Evolutionary conservation across 2,797 vertebrate species (phyloP), one percentile per base, ranked within the genome.

Genomic region (Scleropages formosus): DNA sequence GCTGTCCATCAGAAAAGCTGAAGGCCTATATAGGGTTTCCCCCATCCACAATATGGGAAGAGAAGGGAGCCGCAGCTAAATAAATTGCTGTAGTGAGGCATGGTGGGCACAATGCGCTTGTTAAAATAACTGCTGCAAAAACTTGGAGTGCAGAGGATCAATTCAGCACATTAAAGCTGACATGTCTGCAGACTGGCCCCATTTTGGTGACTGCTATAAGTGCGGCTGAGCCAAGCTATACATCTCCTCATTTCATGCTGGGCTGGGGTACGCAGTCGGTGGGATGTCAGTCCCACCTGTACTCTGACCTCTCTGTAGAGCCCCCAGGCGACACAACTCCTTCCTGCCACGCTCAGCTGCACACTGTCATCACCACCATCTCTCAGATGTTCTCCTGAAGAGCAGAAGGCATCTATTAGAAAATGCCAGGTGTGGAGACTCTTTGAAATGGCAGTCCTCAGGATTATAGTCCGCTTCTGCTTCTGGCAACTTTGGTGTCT

Each of bases 1-100:
- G n/a, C 67, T 70, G 67, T 51, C 67, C 44, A 70, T 70, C 44
- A 70, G 12, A 39, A 67, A 18, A 44, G 65, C 39, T 31, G 27
- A 20, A 26, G 61, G 44, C 47, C 13, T 16, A 6, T 49, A 24
- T 22, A 68, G 39, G 11, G 66, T 44, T n/a, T 20, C 59, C 47
- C 22, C 44, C 18, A 20, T 68, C 13, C 3, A 10, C 3, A 18
- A 18, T 8, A n/a, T 10, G 20, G n/a, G 24, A 8, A 13, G 16
- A 46, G 39, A 22, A 6, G 4, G 31, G 39, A 39, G 8, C 1
- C 4, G 10, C 13, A 8, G 15, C 3, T 20, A 61, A 8, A 61
- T 61, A 20, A 18, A 61, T 8, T 18, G 59, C 4, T 67, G 18
- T 47, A 22, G 31, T 49, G 66, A 53, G 66, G 51, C 11, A 20